phyloP scores from a whole-genome alignment of 2,113 vertebrate genomes.

The Castor canadensis region DNA sequence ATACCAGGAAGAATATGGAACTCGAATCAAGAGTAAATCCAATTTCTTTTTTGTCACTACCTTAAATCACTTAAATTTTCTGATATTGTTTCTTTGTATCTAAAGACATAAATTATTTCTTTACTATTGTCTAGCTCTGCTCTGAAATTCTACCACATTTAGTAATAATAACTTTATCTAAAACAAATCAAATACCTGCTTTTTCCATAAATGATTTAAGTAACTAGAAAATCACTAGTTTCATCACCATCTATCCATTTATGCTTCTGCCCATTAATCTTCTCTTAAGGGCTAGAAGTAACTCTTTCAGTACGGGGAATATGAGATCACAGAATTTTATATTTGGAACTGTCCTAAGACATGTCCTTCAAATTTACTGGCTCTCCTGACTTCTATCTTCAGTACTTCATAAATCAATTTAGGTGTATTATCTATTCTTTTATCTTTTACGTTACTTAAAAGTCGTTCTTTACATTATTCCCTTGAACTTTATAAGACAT shows the following conservation, averaged over 20 bases:
- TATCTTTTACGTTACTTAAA: too few relatives aligned
- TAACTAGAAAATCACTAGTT: neutral
- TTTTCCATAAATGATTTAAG: too few relatives aligned
- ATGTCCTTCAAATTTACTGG: neutral
- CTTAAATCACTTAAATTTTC: neutral
- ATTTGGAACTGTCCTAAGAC: neutral
- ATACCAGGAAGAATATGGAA: neutral
- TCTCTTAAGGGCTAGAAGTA: neutral
- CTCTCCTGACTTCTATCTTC: neutral
- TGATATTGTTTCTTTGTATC: neutral
- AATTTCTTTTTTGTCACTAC: conserved; percentile 6
- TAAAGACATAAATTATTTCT: conserved; percentile 43
- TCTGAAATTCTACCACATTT: conserved; percentile 12
- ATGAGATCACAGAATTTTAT: conserved; percentile 23
- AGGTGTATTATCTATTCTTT: neutral
- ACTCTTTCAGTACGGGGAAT: neutral
- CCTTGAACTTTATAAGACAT: neutral
- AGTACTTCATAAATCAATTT: neutral
- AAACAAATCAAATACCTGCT: too few relatives aligned
- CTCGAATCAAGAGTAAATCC: neutral
- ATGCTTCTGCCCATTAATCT: neutral
- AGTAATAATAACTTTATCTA: too few relatives aligned
- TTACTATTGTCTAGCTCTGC: neutral
- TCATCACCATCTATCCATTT: neutral
- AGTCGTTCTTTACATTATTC: neutral